Conservation (phyloP, 2,888 invertebrate species). For the Philopedon plagiatum region DNA sequence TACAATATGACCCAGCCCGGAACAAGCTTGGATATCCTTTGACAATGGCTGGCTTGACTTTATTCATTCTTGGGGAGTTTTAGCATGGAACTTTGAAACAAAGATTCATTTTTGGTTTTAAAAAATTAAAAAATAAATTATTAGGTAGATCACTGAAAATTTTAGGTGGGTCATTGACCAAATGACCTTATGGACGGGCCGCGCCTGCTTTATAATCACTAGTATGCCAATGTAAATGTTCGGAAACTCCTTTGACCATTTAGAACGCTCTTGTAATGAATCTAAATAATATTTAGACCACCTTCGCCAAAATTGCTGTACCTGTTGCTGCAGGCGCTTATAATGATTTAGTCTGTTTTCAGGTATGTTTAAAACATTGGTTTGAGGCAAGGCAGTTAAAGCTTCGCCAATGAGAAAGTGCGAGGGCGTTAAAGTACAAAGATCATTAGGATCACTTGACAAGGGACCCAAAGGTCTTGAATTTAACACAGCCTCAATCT, state of each 20-base stretch:
- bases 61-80: too few species aligned
- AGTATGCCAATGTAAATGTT: slow-evolving; percentile 15
- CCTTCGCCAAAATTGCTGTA: slow-evolving; percentile 51
- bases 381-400: slow-evolving; percentile 50
- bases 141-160: too few species aligned
- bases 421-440: slow-evolving; percentile 53
- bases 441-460: slow-evolving; percentile 54
- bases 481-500: slow-evolving; percentile 59
- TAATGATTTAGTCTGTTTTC: slow-evolving; percentile 47
- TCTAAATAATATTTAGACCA: slow-evolving; percentile 54
- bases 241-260: slow-evolving; percentile 33
- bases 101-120: too few species aligned
- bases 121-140: too few species aligned
- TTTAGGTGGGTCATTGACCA: too few species aligned
- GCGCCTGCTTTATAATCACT: too few species aligned
- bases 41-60: too few species aligned
- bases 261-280: slow-evolving; percentile 49
- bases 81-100: too few species aligned
- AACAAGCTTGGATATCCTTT: too few species aligned
- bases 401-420: slow-evolving; percentile 56
- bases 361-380: slow-evolving; percentile 29
- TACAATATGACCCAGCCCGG: too few species aligned
- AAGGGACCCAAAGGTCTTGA: slow-evolving; percentile 57
- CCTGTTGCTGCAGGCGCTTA: slow-evolving; percentile 49
- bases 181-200: too few species aligned